Percentiles rank a stretch among this genome's conserved stretches.
Conservation (phyloP, 1,140 invertebrate genomes). For the Heterodera schachtii region DNA sequence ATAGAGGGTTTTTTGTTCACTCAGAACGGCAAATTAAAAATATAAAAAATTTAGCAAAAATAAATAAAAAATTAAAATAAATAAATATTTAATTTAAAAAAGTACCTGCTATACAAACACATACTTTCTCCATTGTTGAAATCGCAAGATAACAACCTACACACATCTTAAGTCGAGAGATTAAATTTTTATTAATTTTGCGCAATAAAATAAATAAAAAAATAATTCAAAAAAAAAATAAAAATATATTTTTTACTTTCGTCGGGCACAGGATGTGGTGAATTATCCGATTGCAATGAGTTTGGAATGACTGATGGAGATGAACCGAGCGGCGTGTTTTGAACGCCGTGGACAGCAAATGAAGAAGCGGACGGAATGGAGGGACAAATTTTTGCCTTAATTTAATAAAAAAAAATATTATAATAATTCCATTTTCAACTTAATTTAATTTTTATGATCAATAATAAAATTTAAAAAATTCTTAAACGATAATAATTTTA, state of each 20-base stretch:
- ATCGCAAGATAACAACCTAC: constrained; percentile 53
- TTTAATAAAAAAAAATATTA: too few species aligned
- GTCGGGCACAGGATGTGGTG: constrained; percentile 14
- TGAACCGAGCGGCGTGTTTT: not conserved
- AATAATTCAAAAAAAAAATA: too few species aligned
- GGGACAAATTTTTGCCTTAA: constrained; percentile 22
- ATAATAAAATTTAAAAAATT: not conserved
- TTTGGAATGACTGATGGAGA: not conserved
- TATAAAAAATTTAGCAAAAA: too few species aligned
- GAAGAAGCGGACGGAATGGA: constrained; percentile 14
- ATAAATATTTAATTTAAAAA: not conserved
- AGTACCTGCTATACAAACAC: constrained; percentile 52
- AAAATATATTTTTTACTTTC: constrained; percentile 6
- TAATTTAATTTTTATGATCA: too few species aligned
- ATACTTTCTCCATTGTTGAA: constrained; percentile 53
- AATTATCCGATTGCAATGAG: not conserved
- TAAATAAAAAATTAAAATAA: too few species aligned
- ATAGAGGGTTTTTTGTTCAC: too few species aligned
- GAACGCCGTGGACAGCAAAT: constrained; percentile 1
- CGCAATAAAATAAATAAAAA: too few species aligned
- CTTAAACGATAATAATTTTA: not conserved
- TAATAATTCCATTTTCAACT: too few species aligned
- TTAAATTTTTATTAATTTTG: too few species aligned
- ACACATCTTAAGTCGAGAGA: constrained; percentile 48
- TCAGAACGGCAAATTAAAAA: too few species aligned